Percentiles rank a stretch among this genome's conserved stretches.
Conservation (phyloP, 2,888 invertebrate genomes). For the Ecdyonurus torrentis region DNA sequence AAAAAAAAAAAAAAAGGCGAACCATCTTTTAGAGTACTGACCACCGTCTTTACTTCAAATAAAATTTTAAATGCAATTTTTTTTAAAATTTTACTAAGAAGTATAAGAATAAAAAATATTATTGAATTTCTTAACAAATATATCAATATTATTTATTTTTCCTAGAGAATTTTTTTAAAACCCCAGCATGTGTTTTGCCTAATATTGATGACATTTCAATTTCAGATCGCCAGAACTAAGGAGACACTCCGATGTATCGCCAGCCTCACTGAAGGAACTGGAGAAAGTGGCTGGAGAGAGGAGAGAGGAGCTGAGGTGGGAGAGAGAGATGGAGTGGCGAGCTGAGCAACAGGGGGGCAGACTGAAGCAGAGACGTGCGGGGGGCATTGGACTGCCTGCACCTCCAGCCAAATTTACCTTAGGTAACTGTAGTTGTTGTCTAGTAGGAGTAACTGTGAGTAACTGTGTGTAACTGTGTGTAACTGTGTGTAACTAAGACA, state of each 20-base stretch:
- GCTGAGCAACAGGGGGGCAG: slow-evolving; percentile 33
- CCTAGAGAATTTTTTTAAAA: too few relatives aligned
- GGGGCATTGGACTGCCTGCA: not conserved
- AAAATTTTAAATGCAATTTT: too few relatives aligned
- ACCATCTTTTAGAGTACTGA: too few relatives aligned
- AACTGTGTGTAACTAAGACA: too few relatives aligned
- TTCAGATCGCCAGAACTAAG: slow-evolving; percentile 68
- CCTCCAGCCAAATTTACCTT: not conserved
- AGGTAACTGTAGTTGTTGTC: too few relatives aligned
- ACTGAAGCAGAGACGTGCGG: slow-evolving; percentile 22
- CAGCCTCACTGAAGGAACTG: slow-evolving; percentile 72
- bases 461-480: too few relatives aligned
- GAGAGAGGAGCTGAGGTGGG: slow-evolving; percentile 25
- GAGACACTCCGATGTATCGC: slow-evolving; percentile 72
- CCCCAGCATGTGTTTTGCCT: not conserved
- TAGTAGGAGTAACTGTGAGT: too few relatives aligned
- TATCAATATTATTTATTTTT: too few relatives aligned
- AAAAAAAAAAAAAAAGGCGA: too few relatives aligned
- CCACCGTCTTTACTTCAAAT: too few relatives aligned
- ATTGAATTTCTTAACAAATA: not conserved
- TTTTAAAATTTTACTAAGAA: not conserved
- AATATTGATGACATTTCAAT: slow-evolving; percentile 20
- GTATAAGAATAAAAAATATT: not conserved
- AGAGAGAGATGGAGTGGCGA: slow-evolving; percentile 27
- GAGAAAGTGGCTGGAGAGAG: slow-evolving; percentile 45